Percentiles rank a stretch among this genome's conserved stretches.
Evolutionary conservation across 2,113 vertebrate species (phyloP).

Genomic region (Vidua macroura): DNA sequence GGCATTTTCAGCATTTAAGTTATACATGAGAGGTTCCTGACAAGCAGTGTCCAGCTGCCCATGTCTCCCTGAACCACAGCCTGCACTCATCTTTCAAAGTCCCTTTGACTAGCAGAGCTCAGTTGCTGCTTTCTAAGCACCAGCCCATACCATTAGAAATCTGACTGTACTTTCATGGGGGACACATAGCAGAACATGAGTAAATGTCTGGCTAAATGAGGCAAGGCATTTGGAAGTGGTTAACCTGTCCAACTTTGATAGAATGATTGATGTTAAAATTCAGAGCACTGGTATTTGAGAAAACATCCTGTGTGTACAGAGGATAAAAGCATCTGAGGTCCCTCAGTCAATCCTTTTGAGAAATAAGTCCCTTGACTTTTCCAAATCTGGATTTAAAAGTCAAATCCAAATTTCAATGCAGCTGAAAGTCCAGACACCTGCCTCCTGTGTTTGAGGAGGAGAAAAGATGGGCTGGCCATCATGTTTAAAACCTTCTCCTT

Average conservation of each 20-base stretch:
- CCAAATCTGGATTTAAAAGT: neutral
- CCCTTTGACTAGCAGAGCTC: neutral
- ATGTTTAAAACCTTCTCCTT: neutral
- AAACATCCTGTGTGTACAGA: neutral
- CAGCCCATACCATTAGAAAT: neutral
- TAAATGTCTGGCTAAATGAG: neutral
- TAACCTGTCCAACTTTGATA: neutral
- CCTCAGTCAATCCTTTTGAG: neutral
- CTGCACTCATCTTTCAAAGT: neutral
- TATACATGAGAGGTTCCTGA: neutral
- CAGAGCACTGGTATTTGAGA: neutral
- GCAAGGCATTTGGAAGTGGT: neutral
- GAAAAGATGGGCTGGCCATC: neutral
- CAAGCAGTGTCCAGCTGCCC: accelerated
- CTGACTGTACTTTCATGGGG: neutral
- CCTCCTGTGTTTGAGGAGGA: neutral
- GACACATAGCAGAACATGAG: neutral
- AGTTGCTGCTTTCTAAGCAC: neutral
- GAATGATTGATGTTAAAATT: neutral
- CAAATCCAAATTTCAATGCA: neutral
- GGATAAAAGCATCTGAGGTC: neutral
- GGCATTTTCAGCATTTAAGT: neutral
- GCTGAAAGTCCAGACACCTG: neutral
- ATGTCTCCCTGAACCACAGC: accelerated
- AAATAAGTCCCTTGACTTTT: neutral